These are phyloP conservation scores for Zaprionus ornatus DNA, from an alignment of 1,140 invertebrate species.

Conservation along the genomic window DNA sequence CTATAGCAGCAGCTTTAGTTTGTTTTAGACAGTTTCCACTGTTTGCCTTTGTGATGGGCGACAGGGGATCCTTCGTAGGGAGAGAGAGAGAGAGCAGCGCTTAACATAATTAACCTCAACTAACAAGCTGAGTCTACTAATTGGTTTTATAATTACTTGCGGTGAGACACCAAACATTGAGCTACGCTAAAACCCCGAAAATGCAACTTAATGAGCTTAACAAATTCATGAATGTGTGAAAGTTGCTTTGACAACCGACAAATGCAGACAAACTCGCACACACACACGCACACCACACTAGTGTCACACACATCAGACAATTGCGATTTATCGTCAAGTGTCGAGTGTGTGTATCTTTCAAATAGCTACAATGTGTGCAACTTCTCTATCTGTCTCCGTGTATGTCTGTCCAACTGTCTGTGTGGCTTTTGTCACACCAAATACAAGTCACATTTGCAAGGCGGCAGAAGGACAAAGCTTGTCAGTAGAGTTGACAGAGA, in stretches of 20 bases:
- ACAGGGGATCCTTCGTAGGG: conserved; percentile 8
- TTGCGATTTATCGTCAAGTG: conserved; percentile 75
- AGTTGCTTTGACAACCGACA: conserved; percentile 81
- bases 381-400: conserved; percentile 13
- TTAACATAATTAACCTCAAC: conserved; percentile 83
- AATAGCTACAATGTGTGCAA: conserved; percentile 60
- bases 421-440: conserved; percentile 76
- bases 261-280: conserved; percentile 54
- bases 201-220: conserved; percentile 82
- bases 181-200: conserved; percentile 74
- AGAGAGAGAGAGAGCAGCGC: conserved; percentile 33
- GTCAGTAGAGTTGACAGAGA: conserved; percentile 15
- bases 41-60: conserved; percentile 41
- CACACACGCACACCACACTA: conserved; percentile 2
- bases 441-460: conserved; percentile 33
- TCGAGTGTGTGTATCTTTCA: conserved; percentile 63
- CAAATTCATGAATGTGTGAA: conserved; percentile 83
- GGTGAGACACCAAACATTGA: conserved; percentile 79
- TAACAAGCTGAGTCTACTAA: conserved; percentile 82
- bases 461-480: conserved; percentile 43
- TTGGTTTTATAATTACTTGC: conserved; percentile 83
- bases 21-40: conserved; percentile 45
- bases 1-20: conserved; percentile 18
- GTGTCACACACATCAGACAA: conserved; percentile 49
- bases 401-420: conserved; percentile 38